Base-by-base conservation (phyloP, 2,113 vertebrate species). In the Gobio gobio region DNA sequence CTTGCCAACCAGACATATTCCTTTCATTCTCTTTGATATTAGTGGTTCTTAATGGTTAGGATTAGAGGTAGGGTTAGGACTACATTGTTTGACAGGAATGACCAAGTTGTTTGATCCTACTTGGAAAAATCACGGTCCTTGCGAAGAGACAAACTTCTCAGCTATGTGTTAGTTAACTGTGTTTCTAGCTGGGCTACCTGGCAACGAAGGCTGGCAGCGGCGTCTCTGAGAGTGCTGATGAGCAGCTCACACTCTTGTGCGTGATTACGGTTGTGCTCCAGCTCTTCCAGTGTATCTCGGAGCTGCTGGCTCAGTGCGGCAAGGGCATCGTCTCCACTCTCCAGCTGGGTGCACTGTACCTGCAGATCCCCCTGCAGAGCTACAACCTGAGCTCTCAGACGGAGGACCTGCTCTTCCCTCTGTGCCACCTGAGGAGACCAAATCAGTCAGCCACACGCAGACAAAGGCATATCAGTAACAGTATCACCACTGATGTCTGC, bases 161-260 rank as follows among this genome's bases (percentile, higher is more conserved):
- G 16, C 10, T 51, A 14, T 16, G 13, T 3, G 43, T 16, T 12
- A 29, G 14, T 26, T 24, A 70, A 4, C 5, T n/a, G 5, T 8
- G 43, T 43, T 16, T 77, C n/a, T 2, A 1, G 61, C 61, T 59
- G 16, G 16, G 36, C 84, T 83, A 92, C 90, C 90, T 89, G 89
- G n/a, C 51, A 24, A 9, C 68, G 85, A 77, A 91, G 92, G 73
- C 84, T 81, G 13, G 90, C 89, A 24, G 90, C 82, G 54, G 87
- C 93, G 33, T 93, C 91, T 54, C 90, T 89, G 36, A 95, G 92
- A 5, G 91, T 89, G 64, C 84, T 86, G 63, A 93, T 88, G 29
- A 93, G 88, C 76, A 93, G 90, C n/a, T 95, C 89, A 45, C 91
- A 90, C 78, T 95, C 91, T 5, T 88, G 88, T 4, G 88, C 81